Conservation (phyloP, 2,797 vertebrate genomes). For the Sebastes itinus region DNA sequence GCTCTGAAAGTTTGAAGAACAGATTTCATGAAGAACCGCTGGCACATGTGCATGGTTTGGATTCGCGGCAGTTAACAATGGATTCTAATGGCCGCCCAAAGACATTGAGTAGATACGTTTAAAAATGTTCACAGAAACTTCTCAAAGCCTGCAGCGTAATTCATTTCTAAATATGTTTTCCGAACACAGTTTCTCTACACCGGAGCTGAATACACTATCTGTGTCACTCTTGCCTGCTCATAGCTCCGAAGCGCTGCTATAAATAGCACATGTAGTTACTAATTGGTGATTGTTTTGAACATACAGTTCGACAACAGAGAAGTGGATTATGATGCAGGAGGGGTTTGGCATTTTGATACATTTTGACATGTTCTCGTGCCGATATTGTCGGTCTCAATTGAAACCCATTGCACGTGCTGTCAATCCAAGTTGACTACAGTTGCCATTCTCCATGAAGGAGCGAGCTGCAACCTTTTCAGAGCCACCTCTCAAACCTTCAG, state of each 20-base stretch:
- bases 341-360: background rate
- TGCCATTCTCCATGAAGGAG: background rate
- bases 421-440: background rate
- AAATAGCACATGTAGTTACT: background rate
- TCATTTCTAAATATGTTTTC: background rate
- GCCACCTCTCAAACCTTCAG: background rate
- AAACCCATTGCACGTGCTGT: background rate
- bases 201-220: background rate
- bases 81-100: background rate
- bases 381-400: background rate
- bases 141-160: background rate
- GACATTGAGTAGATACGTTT: background rate
- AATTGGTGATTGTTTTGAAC: background rate
- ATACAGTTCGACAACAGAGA: background rate
- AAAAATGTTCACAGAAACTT: background rate
- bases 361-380: background rate
- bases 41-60: background rate
- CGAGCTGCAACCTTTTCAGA: background rate
- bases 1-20: background rate
- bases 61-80: background rate
- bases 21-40: no score
- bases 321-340: background rate
- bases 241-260: background rate
- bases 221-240: background rate
- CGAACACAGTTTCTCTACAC: background rate